Percentiles rank a stretch among this genome's conserved stretches.
Evolutionary conservation across 2,797 vertebrate genomes (phyloP).

Genomic region (Enteromius afrohamiltoni): DNA sequence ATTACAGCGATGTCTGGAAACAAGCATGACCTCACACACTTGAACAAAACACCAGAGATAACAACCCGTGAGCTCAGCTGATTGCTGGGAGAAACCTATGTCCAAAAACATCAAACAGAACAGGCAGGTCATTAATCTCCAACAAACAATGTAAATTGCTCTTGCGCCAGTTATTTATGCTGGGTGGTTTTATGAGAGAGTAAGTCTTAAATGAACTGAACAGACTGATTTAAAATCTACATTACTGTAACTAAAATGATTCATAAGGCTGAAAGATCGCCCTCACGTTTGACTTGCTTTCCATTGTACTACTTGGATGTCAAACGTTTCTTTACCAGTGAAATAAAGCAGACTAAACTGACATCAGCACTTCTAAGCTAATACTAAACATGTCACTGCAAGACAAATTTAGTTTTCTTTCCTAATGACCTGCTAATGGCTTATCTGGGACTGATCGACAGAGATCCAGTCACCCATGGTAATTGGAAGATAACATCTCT

Average conservation of each 20-base stretch:
- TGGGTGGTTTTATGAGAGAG: constrained; percentile 17
- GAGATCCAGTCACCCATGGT: background rate
- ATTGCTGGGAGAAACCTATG: constrained; percentile 28
- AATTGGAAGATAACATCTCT: background rate
- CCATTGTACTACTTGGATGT: background rate
- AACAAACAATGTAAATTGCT: constrained; percentile 22
- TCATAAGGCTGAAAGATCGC: background rate
- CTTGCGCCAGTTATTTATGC: background rate
- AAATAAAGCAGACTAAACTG: background rate
- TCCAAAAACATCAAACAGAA: constrained; percentile 34
- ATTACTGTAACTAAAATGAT: background rate
- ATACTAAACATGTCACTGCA: background rate
- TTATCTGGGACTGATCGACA: background rate
- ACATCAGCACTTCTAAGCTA: background rate
- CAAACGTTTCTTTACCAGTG: background rate
- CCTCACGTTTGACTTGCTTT: background rate
- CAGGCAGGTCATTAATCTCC: constrained; percentile 38
- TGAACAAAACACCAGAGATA: constrained; percentile 44
- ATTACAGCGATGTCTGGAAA: constrained; percentile 58
- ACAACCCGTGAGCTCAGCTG: constrained; percentile 30
- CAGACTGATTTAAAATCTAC: background rate
- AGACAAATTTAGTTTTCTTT: background rate
- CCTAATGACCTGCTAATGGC: background rate
- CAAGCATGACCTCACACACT: constrained; percentile 46
- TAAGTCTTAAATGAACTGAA: constrained; percentile 21